These are phyloP conservation scores for Hipparchia sbordonii DNA, from an alignment of 2,888 invertebrate genomes.

Conservation along the genomic window DNA sequence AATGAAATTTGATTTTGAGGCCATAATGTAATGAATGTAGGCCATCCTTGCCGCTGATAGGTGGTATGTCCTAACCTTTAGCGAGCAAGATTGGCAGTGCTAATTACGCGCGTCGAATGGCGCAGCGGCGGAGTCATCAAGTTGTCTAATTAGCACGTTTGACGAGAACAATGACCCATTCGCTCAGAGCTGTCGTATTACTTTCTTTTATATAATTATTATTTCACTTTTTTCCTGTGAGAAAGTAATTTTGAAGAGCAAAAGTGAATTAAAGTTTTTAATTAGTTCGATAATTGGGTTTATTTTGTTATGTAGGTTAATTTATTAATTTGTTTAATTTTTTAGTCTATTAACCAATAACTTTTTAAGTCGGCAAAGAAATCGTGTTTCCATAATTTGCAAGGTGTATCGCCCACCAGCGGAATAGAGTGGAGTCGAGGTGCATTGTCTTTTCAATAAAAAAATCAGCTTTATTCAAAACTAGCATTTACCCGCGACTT, in stretches of 20 bases:
- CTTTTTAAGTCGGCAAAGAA: too few species aligned
- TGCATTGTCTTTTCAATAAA: too few species aligned
- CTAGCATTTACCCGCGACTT: too few species aligned
- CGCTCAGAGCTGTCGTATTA: constrained; percentile 6
- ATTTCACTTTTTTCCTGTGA: constrained; percentile 10
- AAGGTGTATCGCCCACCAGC: too few species aligned
- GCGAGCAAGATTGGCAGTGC: constrained; percentile 7
- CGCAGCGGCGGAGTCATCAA: background rate
- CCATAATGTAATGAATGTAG: too few species aligned
- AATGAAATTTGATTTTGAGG: too few species aligned
- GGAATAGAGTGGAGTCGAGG: too few species aligned
- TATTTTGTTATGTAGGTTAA: background rate
- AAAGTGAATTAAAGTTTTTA: constrained; percentile 7
- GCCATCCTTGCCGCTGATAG: background rate
- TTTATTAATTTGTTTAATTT: background rate
- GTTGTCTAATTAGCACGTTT: constrained; percentile 13
- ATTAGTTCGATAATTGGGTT: constrained; percentile 15
- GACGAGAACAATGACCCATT: constrained; percentile 19
- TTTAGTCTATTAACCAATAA: too few species aligned
- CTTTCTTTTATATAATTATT: constrained; percentile 20
- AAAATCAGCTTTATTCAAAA: too few species aligned
- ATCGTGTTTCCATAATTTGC: too few species aligned
- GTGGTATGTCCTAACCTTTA: background rate
- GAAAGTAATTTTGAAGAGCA: constrained; percentile 13
- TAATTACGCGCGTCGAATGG: constrained; percentile 13